Percentiles rank a stretch among this genome's conserved stretches.
phyloP scores from a whole-genome alignment of 2,888 invertebrate genomes.

The Biston betularia region DNA sequence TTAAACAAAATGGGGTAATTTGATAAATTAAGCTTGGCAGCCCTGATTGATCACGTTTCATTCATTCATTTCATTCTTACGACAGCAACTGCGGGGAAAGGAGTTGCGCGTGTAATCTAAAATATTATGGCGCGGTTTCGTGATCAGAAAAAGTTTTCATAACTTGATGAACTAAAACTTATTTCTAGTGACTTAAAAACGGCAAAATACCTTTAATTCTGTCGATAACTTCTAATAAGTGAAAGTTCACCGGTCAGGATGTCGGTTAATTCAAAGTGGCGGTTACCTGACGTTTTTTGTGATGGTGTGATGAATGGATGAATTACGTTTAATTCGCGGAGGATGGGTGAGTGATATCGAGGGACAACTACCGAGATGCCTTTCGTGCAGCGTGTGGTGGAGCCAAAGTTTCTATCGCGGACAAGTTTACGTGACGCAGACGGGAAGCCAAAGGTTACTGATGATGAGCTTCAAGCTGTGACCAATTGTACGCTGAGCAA shows the following conservation, averaged over 20 bases:
- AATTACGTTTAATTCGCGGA: conserved; percentile 80
- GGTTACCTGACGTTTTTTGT: conserved; percentile 86
- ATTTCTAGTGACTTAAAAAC: conserved; percentile 46
- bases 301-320: conserved; percentile 83
- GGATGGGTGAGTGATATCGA: conserved; percentile 80
- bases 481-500: conserved; percentile 95
- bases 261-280: conserved; percentile 86
- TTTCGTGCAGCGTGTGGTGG: conserved; percentile 94
- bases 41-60: conserved; percentile 55
- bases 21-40: conserved; percentile 54
- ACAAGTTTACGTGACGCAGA: conserved; percentile 87
- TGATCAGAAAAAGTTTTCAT: conserved; percentile 72
- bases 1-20: neutral
- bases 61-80: conserved; percentile 67
- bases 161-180: conserved; percentile 66
- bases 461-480: conserved; percentile 94
- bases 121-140: conserved; percentile 79
- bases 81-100: conserved; percentile 60
- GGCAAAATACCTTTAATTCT: conserved; percentile 54
- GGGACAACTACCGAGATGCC: conserved; percentile 89
- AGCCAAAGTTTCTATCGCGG: conserved; percentile 92
- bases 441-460: conserved; percentile 87
- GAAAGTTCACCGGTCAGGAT: conserved; percentile 81
- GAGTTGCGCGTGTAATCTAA: conserved; percentile 44
- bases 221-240: conserved; percentile 61